Conservation (phyloP, 2,888 invertebrate species). For the Bugula neritina region DNA sequence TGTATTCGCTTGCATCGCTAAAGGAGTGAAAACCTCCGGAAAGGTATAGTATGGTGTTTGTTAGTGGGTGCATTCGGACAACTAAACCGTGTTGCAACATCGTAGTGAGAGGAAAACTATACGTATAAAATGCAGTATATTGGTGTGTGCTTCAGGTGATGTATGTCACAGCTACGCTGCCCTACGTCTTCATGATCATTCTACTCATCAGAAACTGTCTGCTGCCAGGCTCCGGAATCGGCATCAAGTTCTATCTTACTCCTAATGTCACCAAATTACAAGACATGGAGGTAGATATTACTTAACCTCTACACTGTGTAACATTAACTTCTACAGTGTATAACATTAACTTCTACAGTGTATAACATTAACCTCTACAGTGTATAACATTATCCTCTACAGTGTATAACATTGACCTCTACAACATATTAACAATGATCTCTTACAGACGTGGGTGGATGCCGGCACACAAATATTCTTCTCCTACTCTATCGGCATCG, state of each 20-base stretch:
- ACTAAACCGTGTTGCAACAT: too few relatives aligned
- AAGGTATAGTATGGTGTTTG: conserved; percentile 29
- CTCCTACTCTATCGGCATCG: conserved; percentile 61
- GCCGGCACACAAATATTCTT: conserved; percentile 65
- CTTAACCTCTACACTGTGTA: too few relatives aligned
- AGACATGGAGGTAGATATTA: conserved; percentile 37
- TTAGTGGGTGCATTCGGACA: too few relatives aligned
- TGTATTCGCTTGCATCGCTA: conserved; percentile 33
- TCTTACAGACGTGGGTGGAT: conserved; percentile 59
- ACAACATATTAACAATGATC: background rate
- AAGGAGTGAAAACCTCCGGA: conserved; percentile 34
- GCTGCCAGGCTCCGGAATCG: conserved; percentile 43
- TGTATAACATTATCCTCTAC: background rate
- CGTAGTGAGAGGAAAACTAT: too few relatives aligned
- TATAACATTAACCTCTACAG: background rate
- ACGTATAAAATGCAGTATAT: too few relatives aligned
- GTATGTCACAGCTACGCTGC: conserved; percentile 50
- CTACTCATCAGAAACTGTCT: conserved; percentile 47
- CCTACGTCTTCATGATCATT: conserved; percentile 47
- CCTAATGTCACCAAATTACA: conserved; percentile 42
- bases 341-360: background rate
- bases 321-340: background rate
- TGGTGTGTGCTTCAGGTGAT: too few relatives aligned
- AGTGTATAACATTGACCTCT: too few relatives aligned
- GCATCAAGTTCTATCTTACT: conserved; percentile 45